phyloP scores from a whole-genome alignment of 1,140 invertebrate species.

The Cotesia typhae region DNA sequence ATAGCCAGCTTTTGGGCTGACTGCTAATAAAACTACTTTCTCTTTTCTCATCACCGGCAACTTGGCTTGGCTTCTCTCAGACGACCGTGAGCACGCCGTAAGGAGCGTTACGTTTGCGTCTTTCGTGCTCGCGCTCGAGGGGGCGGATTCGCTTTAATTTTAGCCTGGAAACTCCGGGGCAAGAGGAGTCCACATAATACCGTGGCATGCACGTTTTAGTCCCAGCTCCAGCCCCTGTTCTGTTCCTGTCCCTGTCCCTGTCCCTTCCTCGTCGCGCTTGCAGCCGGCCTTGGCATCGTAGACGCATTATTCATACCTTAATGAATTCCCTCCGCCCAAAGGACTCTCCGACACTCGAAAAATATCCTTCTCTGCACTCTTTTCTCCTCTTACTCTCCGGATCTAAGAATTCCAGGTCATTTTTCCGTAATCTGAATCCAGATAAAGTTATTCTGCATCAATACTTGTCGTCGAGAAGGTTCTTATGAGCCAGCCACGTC shows the following conservation, averaged over 20 bases:
- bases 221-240: slow-evolving; percentile 44
- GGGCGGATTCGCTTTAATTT: slow-evolving; percentile 62
- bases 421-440: slow-evolving; percentile 10
- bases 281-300: slow-evolving; percentile 63
- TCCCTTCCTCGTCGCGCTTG: slow-evolving; percentile 24
- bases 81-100: not conserved
- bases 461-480: not conserved
- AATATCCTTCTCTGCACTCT: slow-evolving; percentile 5
- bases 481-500: not conserved
- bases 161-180: slow-evolving; percentile 43
- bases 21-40: no score
- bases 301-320: slow-evolving; percentile 66
- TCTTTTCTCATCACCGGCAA: no score
- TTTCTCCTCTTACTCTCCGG: slow-evolving; percentile 5
- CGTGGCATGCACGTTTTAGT: slow-evolving; percentile 53
- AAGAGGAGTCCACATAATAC: slow-evolving; percentile 44
- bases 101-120: slow-evolving; percentile 25
- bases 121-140: slow-evolving; percentile 37
- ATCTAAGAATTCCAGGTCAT: not conserved
- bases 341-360: slow-evolving; percentile 15
- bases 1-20: no score
- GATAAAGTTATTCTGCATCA: slow-evolving; percentile 18
- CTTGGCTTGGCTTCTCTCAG: not conserved
- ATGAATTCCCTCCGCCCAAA: slow-evolving; percentile 59
- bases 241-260: no score